Evolutionary conservation across 2,888 invertebrate species (phyloP), one percentile per base, ranked within the genome.

Genomic region (Lymantria dispar): DNA sequence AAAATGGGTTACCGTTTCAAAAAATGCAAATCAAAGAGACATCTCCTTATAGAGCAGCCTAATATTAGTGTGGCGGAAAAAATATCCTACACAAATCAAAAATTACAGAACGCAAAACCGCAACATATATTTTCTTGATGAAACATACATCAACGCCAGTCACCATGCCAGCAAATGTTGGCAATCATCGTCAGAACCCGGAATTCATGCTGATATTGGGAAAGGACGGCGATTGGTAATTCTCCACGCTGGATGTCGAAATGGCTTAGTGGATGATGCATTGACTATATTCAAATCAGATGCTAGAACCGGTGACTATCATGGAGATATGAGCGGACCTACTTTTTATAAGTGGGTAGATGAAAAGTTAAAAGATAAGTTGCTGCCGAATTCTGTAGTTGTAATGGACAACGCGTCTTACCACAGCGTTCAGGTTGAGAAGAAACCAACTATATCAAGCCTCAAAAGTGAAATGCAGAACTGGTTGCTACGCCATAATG

Each of bases 371-470:
- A 49, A 52, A 55, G 39, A 47, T 49, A 36, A 36, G 52, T 48
- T 45, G 40, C 39, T 42, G 12, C 52, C 48, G 14, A 47, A 49
- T 30, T 54, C 45, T 30, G 43, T 52, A 1, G 43, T 52, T 10
- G 48, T 52, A 5, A 52, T 52, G 48, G 44, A 43, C 31, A 52
- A 52, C 33, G 51, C 49, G 9, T 43, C 52, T 13, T 54, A 56
- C 41, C 59, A 60, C 41, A 52, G 52, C 42, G 61, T 56, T 42
- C 54, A 60, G 41, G 51, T 56, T 54, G 58, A 63, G 31, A 61
- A 61, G 50, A 59, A 58, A 39, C 59, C 64, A 39, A 54, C 54
- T 10, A 61, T 58, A 39, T n/a, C 52, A 49, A 58, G 51, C 45
- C 48, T 56, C 41, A 37, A 46, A 40, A 37, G 48, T 50, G 42